These are phyloP conservation scores for Zeuzera pyrina DNA, from an alignment of 2,888 invertebrate genomes.

Conservation along the genomic window DNA sequence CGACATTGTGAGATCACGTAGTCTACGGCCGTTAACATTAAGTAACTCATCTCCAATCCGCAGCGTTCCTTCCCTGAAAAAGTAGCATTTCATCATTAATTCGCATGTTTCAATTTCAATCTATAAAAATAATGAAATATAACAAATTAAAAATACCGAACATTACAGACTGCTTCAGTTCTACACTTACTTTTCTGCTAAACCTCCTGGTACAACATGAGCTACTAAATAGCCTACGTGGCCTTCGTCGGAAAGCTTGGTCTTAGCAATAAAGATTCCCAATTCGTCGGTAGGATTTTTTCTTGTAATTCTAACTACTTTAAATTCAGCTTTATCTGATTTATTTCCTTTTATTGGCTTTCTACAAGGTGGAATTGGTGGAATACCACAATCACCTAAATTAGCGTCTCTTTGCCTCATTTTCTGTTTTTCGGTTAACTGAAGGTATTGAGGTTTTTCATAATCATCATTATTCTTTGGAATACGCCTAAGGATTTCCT, in stretches of 20 bases:
- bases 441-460: conserved; percentile 57
- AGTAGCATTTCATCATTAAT: conserved; percentile 1
- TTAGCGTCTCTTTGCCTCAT: conserved; percentile 60
- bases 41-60: conserved; percentile 81
- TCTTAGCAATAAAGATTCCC: conserved; percentile 81
- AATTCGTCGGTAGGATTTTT: conserved; percentile 75
- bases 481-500: conserved; percentile 66
- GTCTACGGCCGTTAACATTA: conserved; percentile 79
- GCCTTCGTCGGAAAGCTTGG: conserved; percentile 73
- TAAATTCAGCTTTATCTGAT: conserved; percentile 51
- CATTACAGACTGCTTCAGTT: no score
- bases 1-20: conserved; percentile 77
- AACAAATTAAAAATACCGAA: no score
- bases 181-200: conserved; percentile 77
- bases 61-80: conserved; percentile 75
- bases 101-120: no score
- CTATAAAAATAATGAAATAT: no score
- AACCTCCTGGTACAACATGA: conserved; percentile 79
- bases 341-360: conserved; percentile 40
- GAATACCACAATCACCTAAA: conserved; percentile 53
- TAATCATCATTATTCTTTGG: conserved; percentile 49
- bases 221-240: conserved; percentile 79
- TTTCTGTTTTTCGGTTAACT: conserved; percentile 64
- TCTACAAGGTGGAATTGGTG: conserved; percentile 64
- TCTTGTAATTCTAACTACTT: conserved; percentile 72